These are phyloP conservation scores for Brachionus rotundiformis DNA, from an alignment of 1,140 invertebrate species.

Conservation along the genomic window DNA sequence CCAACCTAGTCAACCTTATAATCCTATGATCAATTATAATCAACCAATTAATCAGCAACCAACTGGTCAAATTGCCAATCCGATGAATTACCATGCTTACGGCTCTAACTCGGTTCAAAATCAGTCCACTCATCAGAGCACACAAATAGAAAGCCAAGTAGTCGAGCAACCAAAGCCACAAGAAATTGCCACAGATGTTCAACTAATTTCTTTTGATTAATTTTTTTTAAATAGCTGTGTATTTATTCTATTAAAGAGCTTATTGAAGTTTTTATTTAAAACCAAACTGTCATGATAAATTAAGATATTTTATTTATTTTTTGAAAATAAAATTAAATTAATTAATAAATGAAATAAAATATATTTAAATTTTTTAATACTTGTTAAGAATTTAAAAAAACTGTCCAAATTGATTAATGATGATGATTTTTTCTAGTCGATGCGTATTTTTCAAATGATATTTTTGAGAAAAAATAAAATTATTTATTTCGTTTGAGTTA, in stretches of 20 bases:
- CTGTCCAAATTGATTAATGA: too few relatives aligned
- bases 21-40: not conserved
- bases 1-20: not conserved
- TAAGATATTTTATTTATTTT: not conserved
- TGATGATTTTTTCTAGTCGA: too few relatives aligned
- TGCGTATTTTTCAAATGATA: too few relatives aligned
- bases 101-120: not conserved
- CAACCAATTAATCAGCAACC: not conserved
- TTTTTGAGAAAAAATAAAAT: too few relatives aligned
- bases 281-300: not conserved
- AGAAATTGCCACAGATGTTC: not conserved
- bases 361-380: too few relatives aligned
- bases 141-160: not conserved
- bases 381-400: too few relatives aligned
- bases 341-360: not conserved
- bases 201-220: slow-evolving; percentile 26
- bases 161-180: not conserved
- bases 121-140: not conserved
- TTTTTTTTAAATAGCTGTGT: not conserved
- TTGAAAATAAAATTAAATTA: not conserved
- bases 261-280: slow-evolving; percentile 27
- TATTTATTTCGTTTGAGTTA: too few relatives aligned
- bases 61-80: not conserved
- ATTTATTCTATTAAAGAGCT: not conserved
- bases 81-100: not conserved